Base-by-base conservation (phyloP, 2,797 vertebrate species). In the Phataginus tetradactyla region DNA sequence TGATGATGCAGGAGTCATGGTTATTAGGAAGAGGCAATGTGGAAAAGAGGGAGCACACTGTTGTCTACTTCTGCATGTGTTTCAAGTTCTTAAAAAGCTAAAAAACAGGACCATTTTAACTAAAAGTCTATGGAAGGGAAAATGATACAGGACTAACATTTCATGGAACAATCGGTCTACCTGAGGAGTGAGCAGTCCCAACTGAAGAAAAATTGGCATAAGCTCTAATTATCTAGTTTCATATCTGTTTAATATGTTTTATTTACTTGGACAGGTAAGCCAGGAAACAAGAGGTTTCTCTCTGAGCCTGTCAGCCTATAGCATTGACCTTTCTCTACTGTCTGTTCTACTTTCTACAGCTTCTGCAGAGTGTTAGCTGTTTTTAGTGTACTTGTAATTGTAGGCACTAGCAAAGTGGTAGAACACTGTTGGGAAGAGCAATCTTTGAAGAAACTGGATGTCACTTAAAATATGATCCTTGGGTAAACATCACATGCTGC, bases 381-480 rank as follows among this genome's bases (percentile, higher is more conserved):
- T 18, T 55, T 72, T 88, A 11, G 25, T 45, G 39, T 42, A 61
- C 92, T 90, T 21, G 1, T 66, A 80, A 79, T 75, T 59, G n/a
- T 45, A 86, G 68, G 49, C 78, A 37, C 34, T 13, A 51, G 23
- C 1, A 8, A 84, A 59, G 18, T 42, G 34, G 49, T 71, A 42
- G 45, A 68, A 10, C 3, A 55, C 45, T 69, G 17, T 34, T 71
- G 71, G 66, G 91, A 85, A 93, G 12, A 39, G 66, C 59, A 57
- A 37, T 49, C 17, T 59, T 92, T 80, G 37, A 84, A 87, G 86
- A 93, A 93, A 74, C 66, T 49, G 49, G 64, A 75, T 63, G 74
- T 89, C 91, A 77, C 85, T 96, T 94, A 88, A 86, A 87, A 80
- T 66, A 74, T 6, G 63, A 92, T 39, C 84, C 63, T 55, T 75